Evolutionary conservation across 2,113 vertebrate genomes (phyloP).

Genomic region (Spheniscus mendiculus): DNA sequence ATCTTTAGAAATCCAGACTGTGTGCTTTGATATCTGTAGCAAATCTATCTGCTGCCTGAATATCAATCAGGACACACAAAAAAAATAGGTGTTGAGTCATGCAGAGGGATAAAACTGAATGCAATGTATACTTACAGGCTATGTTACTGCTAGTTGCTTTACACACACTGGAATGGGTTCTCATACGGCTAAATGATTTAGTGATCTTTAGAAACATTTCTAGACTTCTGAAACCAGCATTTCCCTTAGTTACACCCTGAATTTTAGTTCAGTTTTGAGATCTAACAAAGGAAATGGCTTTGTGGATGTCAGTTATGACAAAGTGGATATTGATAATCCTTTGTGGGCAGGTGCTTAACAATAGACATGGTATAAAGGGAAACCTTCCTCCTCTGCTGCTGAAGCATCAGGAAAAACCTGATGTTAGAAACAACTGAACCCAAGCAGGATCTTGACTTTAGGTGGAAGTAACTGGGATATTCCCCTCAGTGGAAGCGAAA

Average conservation of each 20-base stretch:
- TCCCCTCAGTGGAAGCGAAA: background rate
- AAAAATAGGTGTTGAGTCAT: background rate
- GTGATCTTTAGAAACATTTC: background rate
- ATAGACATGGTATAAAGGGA: background rate
- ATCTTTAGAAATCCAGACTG: background rate
- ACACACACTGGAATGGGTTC: background rate
- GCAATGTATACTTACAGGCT: background rate
- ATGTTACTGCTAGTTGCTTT: background rate
- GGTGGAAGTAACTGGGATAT: background rate
- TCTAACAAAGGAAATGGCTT: background rate
- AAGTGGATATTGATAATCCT: background rate
- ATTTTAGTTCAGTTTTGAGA: background rate
- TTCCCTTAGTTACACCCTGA: background rate
- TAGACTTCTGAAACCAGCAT: background rate
- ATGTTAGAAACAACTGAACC: background rate
- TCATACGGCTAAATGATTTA: background rate
- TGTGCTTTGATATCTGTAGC: background rate
- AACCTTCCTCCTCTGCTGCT: background rate
- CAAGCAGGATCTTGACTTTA: background rate
- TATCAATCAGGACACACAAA: background rate
- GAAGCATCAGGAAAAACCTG: background rate
- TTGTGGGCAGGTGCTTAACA: background rate
- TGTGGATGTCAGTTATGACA: background rate
- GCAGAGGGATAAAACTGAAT: background rate
- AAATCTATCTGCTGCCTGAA: background rate